These are phyloP conservation scores for Leptosomus discolor DNA, from an alignment of 2,113 vertebrate species.

Conservation along the genomic window DNA sequence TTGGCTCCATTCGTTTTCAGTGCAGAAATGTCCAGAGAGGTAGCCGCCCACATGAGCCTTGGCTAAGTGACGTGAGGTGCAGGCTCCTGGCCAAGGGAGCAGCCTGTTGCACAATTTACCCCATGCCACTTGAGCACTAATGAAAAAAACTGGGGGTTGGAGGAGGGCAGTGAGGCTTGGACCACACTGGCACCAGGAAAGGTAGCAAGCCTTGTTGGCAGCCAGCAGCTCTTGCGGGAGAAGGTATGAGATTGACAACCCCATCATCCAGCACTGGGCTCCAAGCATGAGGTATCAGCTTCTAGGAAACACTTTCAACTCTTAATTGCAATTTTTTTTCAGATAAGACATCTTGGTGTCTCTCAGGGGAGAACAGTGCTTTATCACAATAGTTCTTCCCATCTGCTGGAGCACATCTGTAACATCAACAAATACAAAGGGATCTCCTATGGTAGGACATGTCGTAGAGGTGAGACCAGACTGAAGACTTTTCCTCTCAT, in stretches of 20 bases:
- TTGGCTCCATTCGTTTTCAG: neutral
- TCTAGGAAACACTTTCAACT: neutral
- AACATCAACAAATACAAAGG: neutral
- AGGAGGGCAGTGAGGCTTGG: neutral
- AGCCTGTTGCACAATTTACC: neutral
- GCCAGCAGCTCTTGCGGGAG: neutral
- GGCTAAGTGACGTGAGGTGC: neutral
- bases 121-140: neutral
- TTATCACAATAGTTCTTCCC: neutral
- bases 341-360: neutral
- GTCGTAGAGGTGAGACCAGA: neutral
- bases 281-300: neutral
- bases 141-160: neutral
- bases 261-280: neutral
- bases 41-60: neutral
- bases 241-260: neutral
- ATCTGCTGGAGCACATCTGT: neutral
- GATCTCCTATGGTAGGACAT: neutral
- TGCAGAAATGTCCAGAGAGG: neutral
- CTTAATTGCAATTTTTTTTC: neutral
- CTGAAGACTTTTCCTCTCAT: neutral
- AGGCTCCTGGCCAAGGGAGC: neutral
- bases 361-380: neutral
- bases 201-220: neutral
- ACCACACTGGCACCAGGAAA: neutral